phyloP scores from a whole-genome alignment of 2,888 invertebrate species.

The Drosophila macrospina region DNA sequence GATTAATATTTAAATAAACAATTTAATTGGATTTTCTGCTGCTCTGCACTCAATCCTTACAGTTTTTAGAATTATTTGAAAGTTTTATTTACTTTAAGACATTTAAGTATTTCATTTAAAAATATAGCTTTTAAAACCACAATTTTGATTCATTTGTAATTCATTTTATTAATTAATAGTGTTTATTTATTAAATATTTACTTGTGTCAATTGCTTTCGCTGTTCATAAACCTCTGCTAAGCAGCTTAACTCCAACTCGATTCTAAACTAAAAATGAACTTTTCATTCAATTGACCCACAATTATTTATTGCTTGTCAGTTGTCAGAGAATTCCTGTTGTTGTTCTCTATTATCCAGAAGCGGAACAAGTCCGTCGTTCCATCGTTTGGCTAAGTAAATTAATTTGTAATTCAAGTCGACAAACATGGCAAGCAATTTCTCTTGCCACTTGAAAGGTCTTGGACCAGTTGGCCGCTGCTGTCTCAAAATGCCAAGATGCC shows the following conservation, averaged over 20 bases:
- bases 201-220: no score
- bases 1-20: no score
- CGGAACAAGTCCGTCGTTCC: conserved; percentile 5
- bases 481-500: background rate
- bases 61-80: no score
- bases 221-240: conserved; percentile 6
- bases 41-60: no score
- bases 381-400: conserved; percentile 30
- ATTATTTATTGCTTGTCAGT: conserved; percentile 28
- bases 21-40: no score
- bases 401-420: conserved; percentile 40
- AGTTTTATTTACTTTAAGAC: no score
- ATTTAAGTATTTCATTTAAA: no score
- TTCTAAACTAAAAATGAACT: conserved; percentile 21
- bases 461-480: conserved; percentile 3
- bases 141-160: no score
- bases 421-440: conserved; percentile 13
- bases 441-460: conserved; percentile 1
- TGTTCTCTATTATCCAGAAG: conserved; percentile 6
- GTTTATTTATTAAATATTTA: no score
- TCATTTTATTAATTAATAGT: no score
- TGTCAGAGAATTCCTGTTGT: conserved; percentile 4
- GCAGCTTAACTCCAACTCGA: conserved; percentile 2
- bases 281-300: conserved; percentile 12
- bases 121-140: no score